phyloP scores from a whole-genome alignment of 2,797 vertebrate genomes.

The Clarias platycephalus region DNA sequence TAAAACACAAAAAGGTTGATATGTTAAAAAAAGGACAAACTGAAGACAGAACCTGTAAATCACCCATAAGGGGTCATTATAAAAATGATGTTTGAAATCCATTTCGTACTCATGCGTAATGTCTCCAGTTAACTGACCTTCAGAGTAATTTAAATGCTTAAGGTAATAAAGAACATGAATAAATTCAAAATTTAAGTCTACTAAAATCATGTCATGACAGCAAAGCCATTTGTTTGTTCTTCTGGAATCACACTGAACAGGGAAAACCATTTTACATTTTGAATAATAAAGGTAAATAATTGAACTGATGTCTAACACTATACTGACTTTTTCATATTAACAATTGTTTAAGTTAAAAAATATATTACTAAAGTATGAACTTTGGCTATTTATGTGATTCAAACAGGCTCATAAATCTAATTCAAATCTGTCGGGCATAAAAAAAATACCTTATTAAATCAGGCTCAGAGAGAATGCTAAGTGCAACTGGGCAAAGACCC shows the following conservation, averaged over 20 bases:
- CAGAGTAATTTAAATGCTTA: neutral
- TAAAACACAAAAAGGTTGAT: conserved; percentile 51
- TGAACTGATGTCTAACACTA: neutral
- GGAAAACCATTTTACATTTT: neutral
- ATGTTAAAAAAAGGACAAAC: neutral
- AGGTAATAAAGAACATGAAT: neutral
- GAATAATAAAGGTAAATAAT: neutral
- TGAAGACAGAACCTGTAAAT: neutral
- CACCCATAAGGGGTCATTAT: neutral
- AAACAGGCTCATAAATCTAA: neutral
- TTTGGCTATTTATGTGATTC: neutral
- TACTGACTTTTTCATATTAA: neutral
- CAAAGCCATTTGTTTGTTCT: neutral
- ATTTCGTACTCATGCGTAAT: neutral
- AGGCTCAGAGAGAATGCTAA: too few species aligned
- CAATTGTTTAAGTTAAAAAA: neutral
- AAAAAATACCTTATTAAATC: too few species aligned
- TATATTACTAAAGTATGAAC: neutral
- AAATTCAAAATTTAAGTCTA: neutral
- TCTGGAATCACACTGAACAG: neutral
- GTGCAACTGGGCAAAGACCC: too few species aligned
- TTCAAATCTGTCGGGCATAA: too few species aligned
- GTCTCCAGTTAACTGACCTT: neutral
- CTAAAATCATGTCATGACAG: neutral
- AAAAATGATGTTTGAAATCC: neutral